Evolutionary conservation across 2,113 vertebrate species (phyloP).

Genomic region (Cercocebus atys): DNA sequence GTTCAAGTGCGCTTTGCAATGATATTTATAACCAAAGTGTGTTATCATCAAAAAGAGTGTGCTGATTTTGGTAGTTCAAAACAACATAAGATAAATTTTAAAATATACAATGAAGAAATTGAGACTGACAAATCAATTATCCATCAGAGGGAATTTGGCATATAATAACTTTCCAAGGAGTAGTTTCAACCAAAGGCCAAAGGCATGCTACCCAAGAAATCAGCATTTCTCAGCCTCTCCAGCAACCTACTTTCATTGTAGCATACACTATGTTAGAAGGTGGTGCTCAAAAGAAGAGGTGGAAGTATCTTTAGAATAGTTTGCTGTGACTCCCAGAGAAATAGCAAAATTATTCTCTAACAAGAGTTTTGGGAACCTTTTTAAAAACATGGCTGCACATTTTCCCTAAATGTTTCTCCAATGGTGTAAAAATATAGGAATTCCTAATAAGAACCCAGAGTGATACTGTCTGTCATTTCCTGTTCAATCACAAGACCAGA

Average conservation of each 20-base stretch:
- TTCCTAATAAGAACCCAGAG: background rate
- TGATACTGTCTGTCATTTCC: background rate
- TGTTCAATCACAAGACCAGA: background rate
- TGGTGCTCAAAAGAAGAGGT: background rate
- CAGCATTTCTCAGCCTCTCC: background rate
- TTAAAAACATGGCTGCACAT: background rate
- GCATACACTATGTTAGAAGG: background rate
- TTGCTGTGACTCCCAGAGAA: background rate
- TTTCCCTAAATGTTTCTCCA: background rate
- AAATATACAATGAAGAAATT: conserved; percentile 6
- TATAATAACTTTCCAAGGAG: background rate
- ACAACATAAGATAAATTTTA: background rate
- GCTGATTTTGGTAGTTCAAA: background rate
- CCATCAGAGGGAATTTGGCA: background rate
- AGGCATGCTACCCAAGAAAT: background rate
- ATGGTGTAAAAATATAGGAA: background rate
- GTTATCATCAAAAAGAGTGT: background rate
- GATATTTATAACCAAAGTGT: conserved; percentile 7
- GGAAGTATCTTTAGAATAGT: background rate
- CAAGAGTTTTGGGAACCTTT: background rate
- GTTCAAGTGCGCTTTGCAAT: background rate
- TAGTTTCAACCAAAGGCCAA: conserved; percentile 19
- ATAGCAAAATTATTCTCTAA: background rate
- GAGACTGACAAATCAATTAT: background rate
- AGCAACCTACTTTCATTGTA: background rate